phyloP scores from a whole-genome alignment of 2,113 vertebrate genomes.

The Pelecanus crispus region DNA sequence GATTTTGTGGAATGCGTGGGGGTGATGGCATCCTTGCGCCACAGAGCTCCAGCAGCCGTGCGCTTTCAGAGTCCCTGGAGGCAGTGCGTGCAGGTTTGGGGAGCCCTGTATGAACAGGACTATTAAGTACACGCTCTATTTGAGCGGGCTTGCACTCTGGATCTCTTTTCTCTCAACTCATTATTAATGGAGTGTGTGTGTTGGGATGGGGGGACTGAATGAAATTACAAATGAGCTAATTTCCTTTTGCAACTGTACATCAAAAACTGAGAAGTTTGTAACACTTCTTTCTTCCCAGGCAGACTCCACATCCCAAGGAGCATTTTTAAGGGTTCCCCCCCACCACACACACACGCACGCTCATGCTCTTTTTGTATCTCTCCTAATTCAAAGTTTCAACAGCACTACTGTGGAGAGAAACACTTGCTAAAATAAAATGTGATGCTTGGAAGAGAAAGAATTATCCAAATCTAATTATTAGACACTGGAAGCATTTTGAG shows the following conservation, averaged over 20 bases:
- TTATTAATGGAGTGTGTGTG: slow-evolving; percentile 21
- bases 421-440: neutral
- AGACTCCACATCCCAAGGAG: neutral
- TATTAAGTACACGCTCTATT: slow-evolving; percentile 33
- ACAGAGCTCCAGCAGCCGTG: neutral
- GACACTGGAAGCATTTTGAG: slow-evolving; percentile 40
- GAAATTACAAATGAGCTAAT: slow-evolving; percentile 47
- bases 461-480: slow-evolving; percentile 55
- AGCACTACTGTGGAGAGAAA: slow-evolving; percentile 6
- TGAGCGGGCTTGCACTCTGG: neutral
- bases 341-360: neutral
- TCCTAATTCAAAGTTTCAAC: slow-evolving; percentile 7
- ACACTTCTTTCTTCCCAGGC: slow-evolving; percentile 3
- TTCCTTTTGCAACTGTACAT: slow-evolving; percentile 20
- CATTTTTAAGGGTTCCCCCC: neutral
- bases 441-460: slow-evolving; percentile 42
- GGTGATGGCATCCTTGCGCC: neutral
- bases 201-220: slow-evolving; percentile 35
- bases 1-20: neutral
- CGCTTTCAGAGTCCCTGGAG: neutral
- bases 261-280: neutral
- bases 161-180: slow-evolving; percentile 57
- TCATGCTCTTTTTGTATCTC: neutral
- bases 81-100: neutral
- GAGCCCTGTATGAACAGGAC: neutral